These are phyloP conservation scores for Dicycla oo DNA, from an alignment of 2,888 invertebrate genomes.

Conservation along the genomic window DNA sequence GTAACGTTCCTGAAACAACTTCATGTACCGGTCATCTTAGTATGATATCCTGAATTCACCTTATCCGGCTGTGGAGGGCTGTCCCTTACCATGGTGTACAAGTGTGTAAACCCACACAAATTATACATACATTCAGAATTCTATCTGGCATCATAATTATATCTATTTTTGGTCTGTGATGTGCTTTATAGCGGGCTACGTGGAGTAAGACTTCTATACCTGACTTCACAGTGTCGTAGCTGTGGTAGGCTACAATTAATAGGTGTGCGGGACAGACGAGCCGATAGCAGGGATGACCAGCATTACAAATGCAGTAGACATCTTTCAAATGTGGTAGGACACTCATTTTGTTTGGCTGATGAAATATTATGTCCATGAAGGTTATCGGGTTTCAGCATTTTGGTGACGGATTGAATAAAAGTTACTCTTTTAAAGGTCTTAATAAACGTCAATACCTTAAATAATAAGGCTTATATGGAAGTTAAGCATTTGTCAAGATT, in stretches of 20 bases:
- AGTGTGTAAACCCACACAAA: too few species aligned
- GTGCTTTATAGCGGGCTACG: neutral
- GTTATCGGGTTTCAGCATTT: neutral
- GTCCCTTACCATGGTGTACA: too few species aligned
- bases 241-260: slow-evolving; percentile 56
- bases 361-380: slow-evolving; percentile 20
- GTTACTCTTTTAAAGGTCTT: neutral
- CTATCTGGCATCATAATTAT: too few species aligned
- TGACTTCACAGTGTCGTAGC: neutral
- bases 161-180: too few species aligned
- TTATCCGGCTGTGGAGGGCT: too few species aligned
- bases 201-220: slow-evolving; percentile 5
- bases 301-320: slow-evolving; percentile 48
- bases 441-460: too few species aligned
- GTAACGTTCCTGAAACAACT: too few species aligned
- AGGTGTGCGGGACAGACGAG: slow-evolving; percentile 34
- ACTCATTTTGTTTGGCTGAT: slow-evolving; percentile 37
- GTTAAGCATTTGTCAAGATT: too few species aligned
- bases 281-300: slow-evolving; percentile 42
- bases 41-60: too few species aligned
- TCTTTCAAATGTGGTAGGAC: slow-evolving; percentile 44
- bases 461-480: too few species aligned
- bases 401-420: slow-evolving; percentile 2
- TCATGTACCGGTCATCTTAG: too few species aligned
- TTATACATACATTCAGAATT: too few species aligned